A percentile compares a stretch with the other conserved stretches of the same genome.
These are phyloP conservation scores for Hormaphis cornu DNA, from an alignment of 1,140 invertebrate genomes.

Conservation along the genomic window DNA sequence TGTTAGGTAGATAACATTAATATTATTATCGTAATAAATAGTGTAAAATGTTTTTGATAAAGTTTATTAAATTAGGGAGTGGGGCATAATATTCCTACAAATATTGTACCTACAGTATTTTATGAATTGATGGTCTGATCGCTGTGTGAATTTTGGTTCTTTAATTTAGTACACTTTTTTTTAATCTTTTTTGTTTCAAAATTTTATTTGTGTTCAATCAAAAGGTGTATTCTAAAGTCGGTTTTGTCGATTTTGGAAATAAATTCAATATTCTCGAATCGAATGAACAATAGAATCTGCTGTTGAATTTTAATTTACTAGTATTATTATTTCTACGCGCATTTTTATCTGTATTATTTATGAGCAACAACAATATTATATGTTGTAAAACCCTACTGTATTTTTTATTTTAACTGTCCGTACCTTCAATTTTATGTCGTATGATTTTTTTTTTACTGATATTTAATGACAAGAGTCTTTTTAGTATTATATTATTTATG, in stretches of 20 bases:
- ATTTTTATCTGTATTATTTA: background rate
- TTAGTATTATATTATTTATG: no score
- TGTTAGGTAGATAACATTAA: background rate
- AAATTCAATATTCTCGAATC: background rate
- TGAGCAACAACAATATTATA: no score
- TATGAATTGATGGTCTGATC: slow-evolving; percentile 30
- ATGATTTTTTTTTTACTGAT: background rate
- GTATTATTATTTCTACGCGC: background rate
- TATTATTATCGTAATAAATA: background rate
- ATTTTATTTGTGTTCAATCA: background rate
- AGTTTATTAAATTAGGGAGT: background rate
- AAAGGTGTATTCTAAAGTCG: background rate
- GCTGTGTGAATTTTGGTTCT: background rate
- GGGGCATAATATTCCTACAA: slow-evolving; percentile 20
- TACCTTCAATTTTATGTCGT: background rate
- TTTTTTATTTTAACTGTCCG: no score
- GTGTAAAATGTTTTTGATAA: slow-evolving; percentile 1
- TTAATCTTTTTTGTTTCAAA: slow-evolving; percentile 1
- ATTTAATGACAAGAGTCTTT: no score
- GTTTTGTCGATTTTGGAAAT: background rate
- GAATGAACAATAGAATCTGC: background rate
- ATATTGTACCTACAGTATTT: slow-evolving; percentile 23
- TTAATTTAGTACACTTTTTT: background rate
- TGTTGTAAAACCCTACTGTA: no score
- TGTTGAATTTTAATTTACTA: background rate